phyloP scores from a whole-genome alignment of 2,888 invertebrate genomes.

The Drosophila helvetica region DNA sequence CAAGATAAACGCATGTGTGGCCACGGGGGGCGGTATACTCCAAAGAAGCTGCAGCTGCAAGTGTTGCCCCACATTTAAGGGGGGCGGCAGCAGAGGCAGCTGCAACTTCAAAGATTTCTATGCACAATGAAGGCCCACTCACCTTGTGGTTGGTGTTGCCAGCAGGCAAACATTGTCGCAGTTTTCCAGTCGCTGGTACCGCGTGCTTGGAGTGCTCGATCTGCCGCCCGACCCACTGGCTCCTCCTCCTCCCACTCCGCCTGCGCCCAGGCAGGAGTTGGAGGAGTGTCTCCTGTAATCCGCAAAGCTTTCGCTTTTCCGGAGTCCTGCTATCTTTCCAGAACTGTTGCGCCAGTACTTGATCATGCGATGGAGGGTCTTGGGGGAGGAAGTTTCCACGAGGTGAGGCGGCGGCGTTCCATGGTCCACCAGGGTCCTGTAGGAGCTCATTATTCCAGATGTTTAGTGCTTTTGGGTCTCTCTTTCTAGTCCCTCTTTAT shows the following conservation, averaged over 20 bases:
- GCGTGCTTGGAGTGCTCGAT: slow-evolving; percentile 42
- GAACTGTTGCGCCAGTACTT: slow-evolving; percentile 81
- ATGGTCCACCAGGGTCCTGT: slow-evolving; percentile 62
- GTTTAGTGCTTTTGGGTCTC: background rate
- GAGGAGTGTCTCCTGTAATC: slow-evolving; percentile 71
- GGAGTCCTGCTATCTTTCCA: slow-evolving; percentile 63
- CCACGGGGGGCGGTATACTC: slow-evolving; percentile 24
- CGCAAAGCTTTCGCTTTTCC: slow-evolving; percentile 78
- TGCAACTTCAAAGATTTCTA: background rate
- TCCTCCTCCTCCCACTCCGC: slow-evolving; percentile 7
- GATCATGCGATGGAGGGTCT: slow-evolving; percentile 72
- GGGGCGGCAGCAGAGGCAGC: slow-evolving; percentile 20
- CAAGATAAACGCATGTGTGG: slow-evolving; percentile 32
- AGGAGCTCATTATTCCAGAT: slow-evolving; percentile 65
- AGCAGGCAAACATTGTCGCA: slow-evolving; percentile 72
- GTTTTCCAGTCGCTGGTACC: slow-evolving; percentile 78
- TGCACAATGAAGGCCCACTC: slow-evolving; percentile 43
- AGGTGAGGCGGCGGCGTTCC: background rate
- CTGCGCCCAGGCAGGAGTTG: slow-evolving; percentile 12
- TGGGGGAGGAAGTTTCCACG: slow-evolving; percentile 44
- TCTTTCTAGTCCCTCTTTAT: background rate
- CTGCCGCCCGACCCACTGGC: slow-evolving; percentile 20
- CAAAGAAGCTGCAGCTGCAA: background rate
- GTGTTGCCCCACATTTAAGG: slow-evolving; percentile 29
- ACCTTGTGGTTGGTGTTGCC: slow-evolving; percentile 66